A percentile compares a stretch with the other conserved stretches of the same genome.
These are phyloP conservation scores for Medauroidea extradentata DNA, from an alignment of 1,140 invertebrate species.

Conservation along the genomic window DNA sequence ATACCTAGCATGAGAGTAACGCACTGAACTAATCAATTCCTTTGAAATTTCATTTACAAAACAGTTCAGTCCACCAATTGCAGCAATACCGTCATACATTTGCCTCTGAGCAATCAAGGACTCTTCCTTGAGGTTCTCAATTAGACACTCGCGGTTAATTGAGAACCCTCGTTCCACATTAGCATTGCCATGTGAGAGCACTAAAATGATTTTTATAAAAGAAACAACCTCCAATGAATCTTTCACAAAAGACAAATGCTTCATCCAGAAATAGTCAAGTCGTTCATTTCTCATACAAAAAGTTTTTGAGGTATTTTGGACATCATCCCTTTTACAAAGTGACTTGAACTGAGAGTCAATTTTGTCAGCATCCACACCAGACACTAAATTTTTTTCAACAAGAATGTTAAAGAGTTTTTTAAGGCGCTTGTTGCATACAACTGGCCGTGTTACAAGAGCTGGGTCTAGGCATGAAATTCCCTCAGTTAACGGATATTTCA, in stretches of 20 bases:
- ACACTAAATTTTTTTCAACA: conserved; percentile 13
- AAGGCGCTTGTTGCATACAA: no score
- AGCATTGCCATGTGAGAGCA: conserved; percentile 20
- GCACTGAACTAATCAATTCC: conserved; percentile 7
- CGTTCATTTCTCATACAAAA: conserved; percentile 11
- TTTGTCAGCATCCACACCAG: conserved; percentile 17
- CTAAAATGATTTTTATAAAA: not conserved
- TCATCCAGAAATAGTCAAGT: conserved; percentile 18
- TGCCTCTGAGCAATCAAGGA: no score
- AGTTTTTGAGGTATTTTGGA: conserved; percentile 7
- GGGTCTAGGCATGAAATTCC: conserved; percentile 10
- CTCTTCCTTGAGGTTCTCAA: conserved; percentile 20
- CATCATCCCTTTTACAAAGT: conserved; percentile 6
- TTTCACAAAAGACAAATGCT: conserved; percentile 1
- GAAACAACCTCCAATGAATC: not conserved
- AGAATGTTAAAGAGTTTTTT: conserved; percentile 12
- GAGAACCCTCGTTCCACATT: conserved; percentile 25
- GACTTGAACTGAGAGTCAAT: conserved; percentile 9
- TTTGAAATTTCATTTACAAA: conserved; percentile 11
- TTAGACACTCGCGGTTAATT: conserved; percentile 22
- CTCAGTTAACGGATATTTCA: conserved; percentile 5
- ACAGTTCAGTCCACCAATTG: not conserved
- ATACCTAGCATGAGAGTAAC: conserved; percentile 15
- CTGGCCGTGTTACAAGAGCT: no score
- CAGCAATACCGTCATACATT: conserved; percentile 17